A percentile compares a stretch with the other conserved stretches of the same genome.
Evolutionary conservation across 1,140 invertebrate species (phyloP).

Genomic region (Drepana arcuata): DNA sequence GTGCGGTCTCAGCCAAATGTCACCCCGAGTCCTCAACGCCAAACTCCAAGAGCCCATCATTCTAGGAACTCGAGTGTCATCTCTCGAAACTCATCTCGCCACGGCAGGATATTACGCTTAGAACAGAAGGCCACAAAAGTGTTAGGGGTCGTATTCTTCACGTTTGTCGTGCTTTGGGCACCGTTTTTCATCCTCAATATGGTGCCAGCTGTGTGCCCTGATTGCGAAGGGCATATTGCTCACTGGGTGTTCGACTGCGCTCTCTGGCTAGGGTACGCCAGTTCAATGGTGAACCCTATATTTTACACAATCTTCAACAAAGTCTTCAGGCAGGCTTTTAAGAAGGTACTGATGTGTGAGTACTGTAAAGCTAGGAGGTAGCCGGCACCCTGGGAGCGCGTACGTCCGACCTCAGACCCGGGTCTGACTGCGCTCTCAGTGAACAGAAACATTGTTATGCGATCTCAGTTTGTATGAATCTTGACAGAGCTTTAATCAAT

Average conservation of each 20-base stretch:
- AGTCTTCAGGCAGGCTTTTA: conserved; percentile 92
- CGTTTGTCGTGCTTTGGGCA: conserved; percentile 94
- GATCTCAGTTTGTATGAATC: conserved; percentile 58
- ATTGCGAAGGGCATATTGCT: conserved; percentile 82
- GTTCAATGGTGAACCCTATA: conserved; percentile 94
- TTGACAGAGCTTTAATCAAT: background rate
- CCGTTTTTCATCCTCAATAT: conserved; percentile 94
- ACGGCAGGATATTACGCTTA: conserved; percentile 84
- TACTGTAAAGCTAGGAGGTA: conserved; percentile 76
- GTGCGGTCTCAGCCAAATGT: conserved; percentile 55
- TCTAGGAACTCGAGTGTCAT: conserved; percentile 85
- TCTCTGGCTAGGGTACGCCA: conserved; percentile 93
- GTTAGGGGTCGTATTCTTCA: conserved; percentile 92
- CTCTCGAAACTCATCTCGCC: conserved; percentile 83
- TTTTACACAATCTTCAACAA: conserved; percentile 97
- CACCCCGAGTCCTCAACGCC: conserved; percentile 71
- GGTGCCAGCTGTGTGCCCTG: conserved; percentile 82
- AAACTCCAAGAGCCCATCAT: conserved; percentile 76
- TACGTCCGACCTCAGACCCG: conserved; percentile 57
- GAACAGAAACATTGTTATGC: conserved; percentile 39
- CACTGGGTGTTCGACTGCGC: conserved; percentile 88
- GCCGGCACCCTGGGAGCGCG: conserved; percentile 69
- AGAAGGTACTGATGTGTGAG: conserved; percentile 87
- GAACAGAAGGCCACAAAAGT: conserved; percentile 97
- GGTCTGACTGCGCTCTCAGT: conserved; percentile 61